Evolutionary conservation across 2,888 invertebrate genomes (phyloP).

Genomic region (Apoda limacodes): DNA sequence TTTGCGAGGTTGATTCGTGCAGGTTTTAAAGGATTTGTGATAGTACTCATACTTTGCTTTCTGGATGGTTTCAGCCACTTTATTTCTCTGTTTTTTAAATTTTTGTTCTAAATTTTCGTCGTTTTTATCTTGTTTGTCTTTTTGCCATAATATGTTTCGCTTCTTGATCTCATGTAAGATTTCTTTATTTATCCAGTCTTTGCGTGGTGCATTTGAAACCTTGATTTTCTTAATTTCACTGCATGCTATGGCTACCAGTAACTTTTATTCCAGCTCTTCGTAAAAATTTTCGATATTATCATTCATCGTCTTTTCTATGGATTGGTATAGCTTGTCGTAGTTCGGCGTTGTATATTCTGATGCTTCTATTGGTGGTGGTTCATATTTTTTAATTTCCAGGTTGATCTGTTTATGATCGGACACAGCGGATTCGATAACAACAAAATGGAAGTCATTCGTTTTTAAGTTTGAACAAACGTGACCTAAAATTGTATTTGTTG

Average conservation of each 20-base stretch:
- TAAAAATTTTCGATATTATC: no score
- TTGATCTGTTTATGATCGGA: constrained; percentile 17
- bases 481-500: constrained; percentile 9
- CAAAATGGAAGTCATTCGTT: constrained; percentile 5
- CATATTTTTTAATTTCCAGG: no score
- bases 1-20: no score
- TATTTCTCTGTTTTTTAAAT: constrained; percentile 3
- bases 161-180: constrained; percentile 9
- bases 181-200: constrained; percentile 17
- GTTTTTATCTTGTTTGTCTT: constrained; percentile 4
- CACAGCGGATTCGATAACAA: constrained; percentile 14
- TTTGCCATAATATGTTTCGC: constrained; percentile 11
- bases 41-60: no score
- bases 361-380: constrained; percentile 8
- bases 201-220: constrained; percentile 12
- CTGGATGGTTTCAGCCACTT: no score
- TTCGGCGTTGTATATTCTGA: constrained; percentile 10
- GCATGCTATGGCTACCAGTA: no score
- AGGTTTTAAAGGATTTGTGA: no score
- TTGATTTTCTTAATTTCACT: no score
- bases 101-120: constrained; percentile 2
- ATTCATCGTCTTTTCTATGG: no score
- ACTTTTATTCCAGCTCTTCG: no score
- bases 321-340: no score
- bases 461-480: no score